phyloP scores from a whole-genome alignment of 2,888 invertebrate genomes.

The Emmelina monodactyla region DNA sequence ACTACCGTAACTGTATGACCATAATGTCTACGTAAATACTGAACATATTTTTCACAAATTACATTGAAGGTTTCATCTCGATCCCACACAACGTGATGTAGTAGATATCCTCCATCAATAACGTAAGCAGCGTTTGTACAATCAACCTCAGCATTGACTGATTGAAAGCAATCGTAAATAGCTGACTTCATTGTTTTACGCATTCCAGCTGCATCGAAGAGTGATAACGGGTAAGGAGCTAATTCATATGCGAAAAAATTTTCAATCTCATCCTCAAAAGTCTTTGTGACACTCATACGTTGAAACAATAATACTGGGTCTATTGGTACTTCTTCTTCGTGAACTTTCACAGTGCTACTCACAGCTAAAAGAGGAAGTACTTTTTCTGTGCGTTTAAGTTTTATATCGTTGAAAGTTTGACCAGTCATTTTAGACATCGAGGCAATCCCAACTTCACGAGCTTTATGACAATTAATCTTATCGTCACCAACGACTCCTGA shows the following conservation, averaged over 20 bases:
- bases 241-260: constrained; percentile 20
- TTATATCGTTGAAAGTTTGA: background rate
- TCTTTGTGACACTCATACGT: constrained; percentile 21
- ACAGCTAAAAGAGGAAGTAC: constrained; percentile 17
- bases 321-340: constrained; percentile 18
- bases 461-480: constrained; percentile 19
- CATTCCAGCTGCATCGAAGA: constrained; percentile 20
- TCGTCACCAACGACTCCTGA: constrained; percentile 16
- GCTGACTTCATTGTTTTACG: constrained; percentile 10
- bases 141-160: constrained; percentile 3
- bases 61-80: constrained; percentile 17
- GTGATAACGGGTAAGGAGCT: constrained; percentile 17
- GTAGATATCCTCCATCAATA: constrained; percentile 20
- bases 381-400: too few species aligned
- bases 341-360: constrained; percentile 17
- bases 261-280: constrained; percentile 20
- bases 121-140: constrained; percentile 17
- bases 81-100: constrained; percentile 20
- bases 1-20: constrained; percentile 16
- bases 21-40: constrained; percentile 19
- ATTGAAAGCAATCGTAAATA: constrained; percentile 8
- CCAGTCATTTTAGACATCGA: too few species aligned
- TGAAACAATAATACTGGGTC: constrained; percentile 16
- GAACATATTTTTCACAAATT: constrained; percentile 19
- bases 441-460: too few species aligned